Base-by-base conservation (phyloP, 1,140 invertebrate genomes). In the Apis florea region DNA sequence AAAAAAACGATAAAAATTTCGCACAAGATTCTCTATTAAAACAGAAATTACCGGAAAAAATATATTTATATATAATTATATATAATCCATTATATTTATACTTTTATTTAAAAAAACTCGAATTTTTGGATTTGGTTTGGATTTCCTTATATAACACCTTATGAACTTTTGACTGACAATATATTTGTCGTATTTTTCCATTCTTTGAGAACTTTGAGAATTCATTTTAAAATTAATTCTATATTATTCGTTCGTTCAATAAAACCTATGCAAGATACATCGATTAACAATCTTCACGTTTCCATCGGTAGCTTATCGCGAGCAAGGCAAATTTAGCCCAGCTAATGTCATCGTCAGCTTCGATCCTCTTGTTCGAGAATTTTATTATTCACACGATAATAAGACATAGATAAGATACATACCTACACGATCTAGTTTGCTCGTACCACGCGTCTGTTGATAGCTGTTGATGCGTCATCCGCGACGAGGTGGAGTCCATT, bases 391-490 rank as follows among this genome's bases (percentile, higher is more conserved):
- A 21, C 31, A 47, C 53, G 21, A 31, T 54, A 19, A 10, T 31
- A 13, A 17, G 11, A 21, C 13, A 17, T 26, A 56, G 70, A 72
- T 72, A 72, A 72, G 26, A 56, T 31, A 40, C 19, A 40, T 21
- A n/a, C 24, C 13, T 8, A n/a, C 21, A 31, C 54, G 54, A 8
- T 15, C 15, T 21, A 49, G 40, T 47, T 49, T n/a, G 67, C 24
- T 2, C 26, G 6, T 40, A 17, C 51, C 13, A 47, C 56, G n/a
- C 21, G 49, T 54, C 0, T 24, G 59, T 26, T 13, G 21, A 26
- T 11, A 21, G 31, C 31, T 51, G 73, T 19, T 19, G 69, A 15
- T 19, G 77, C 69, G 83, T 78, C 68, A 85, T 82, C 64, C 26
- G 47, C 24, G 54, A 78, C 63, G 71, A 58, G 19, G 56, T 31